Base-by-base conservation (phyloP, 2,113 vertebrate species). In the Xenus cinereus region DNA sequence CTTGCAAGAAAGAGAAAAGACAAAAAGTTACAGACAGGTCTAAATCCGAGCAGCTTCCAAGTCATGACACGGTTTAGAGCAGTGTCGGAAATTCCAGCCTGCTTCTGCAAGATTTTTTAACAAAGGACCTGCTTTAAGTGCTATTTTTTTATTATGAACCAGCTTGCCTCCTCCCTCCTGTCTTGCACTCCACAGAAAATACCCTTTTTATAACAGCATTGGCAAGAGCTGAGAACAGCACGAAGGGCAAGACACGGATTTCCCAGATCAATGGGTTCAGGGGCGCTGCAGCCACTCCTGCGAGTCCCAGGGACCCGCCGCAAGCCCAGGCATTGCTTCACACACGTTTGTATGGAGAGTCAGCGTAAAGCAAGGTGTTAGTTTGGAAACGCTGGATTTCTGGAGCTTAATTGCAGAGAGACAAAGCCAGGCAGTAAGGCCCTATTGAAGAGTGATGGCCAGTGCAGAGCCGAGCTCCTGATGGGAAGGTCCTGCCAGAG, bases 1-100 rank as follows among this genome's bases (percentile, higher is more conserved):
- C 99, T 99, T 94, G 56, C 12, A 66, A 98, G 92, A 71, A 60
- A 97, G 86, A 95, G 41, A 82, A 19, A 50, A 71, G 39, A 57
- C 1, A 6, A 87, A 53, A 60, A 89, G 28, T 21, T 53, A 54
- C 35, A 57, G 35, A 15, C 10, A 30, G 4, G 9, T 75, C 33
- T 56, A 45, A 94, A 79, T 81, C 69, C 51, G 68, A 3, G 1
- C 50, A 62, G 16, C 26, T 87, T 59, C 53, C 20, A 67, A 56
- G 15, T 20, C 3, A 1, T 23, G 57, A 17, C 0, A 0, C 17
- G 26, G 35, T 69, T 92, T 33, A 86, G 50, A 89, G 28, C 57
- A 21, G 43, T 8, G 35, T 43, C 71, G 21, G 2, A 35, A 80
- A 46, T 60, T 16, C 68, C 60, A 20, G 16, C 35, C 16, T 64